phyloP scores from a whole-genome alignment of 2,888 invertebrate species.

The Chymomyza fuscimana region DNA sequence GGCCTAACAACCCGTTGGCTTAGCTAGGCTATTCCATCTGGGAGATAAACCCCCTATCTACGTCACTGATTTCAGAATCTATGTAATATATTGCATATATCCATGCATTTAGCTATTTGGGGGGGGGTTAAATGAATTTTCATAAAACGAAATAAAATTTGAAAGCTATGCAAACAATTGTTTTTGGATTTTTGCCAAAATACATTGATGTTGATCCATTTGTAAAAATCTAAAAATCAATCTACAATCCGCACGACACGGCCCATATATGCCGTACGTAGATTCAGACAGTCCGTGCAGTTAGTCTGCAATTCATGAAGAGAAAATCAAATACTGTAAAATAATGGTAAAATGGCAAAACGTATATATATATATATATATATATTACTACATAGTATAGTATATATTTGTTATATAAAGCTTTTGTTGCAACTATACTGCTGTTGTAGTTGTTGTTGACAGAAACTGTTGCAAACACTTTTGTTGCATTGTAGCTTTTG shows the following conservation, averaged over 20 bases:
- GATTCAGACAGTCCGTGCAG: conserved; percentile 29
- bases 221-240: conserved; percentile 14
- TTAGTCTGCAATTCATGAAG: conserved; percentile 26
- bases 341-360: conserved; percentile 47
- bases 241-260: conserved; percentile 23
- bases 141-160: not conserved
- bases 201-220: conserved; percentile 17
- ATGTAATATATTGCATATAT: not conserved
- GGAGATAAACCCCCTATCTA: too few relatives aligned
- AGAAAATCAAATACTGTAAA: conserved; percentile 50
- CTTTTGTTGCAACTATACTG: not conserved
- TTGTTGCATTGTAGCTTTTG: conserved; percentile 12
- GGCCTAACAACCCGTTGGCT: too few relatives aligned
- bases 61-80: not conserved
- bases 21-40: too few relatives aligned
- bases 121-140: not conserved
- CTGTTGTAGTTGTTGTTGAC: not conserved
- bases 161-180: not conserved
- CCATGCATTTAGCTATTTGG: conserved; percentile 2
- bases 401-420: too few relatives aligned
- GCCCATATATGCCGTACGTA: not conserved
- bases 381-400: not conserved
- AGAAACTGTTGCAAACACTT: conserved; percentile 42
- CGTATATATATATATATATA: conserved; percentile 38
- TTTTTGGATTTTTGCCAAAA: conserved; percentile 32